Conservation (phyloP, 2,113 vertebrate genomes). For the Osmerus eperlanus region DNA sequence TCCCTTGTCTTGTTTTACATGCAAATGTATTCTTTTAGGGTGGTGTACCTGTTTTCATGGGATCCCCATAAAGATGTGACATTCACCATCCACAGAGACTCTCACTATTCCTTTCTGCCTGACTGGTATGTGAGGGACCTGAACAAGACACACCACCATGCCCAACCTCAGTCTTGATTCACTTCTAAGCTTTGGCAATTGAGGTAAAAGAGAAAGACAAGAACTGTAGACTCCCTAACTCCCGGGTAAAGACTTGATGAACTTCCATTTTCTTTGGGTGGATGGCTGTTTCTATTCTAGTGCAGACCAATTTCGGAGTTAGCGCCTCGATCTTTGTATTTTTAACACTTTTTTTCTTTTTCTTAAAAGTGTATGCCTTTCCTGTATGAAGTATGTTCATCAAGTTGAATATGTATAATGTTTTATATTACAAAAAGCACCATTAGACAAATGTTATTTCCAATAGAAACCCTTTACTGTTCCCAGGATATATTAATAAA, state of each 20-base stretch:
- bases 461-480: slow-evolving; percentile 22
- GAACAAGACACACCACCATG: slow-evolving; percentile 22
- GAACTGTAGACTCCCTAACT: too few species aligned
- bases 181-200: background rate
- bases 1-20: background rate
- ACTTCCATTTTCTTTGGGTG: too few species aligned
- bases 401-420: too few species aligned
- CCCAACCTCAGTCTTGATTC: background rate
- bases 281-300: too few species aligned
- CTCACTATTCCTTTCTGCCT: slow-evolving; percentile 76
- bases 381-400: too few species aligned
- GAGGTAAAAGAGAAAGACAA: background rate
- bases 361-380: too few species aligned
- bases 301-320: too few species aligned
- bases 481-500: background rate
- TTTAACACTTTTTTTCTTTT: too few species aligned
- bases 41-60: slow-evolving; percentile 82
- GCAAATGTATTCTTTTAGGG: slow-evolving; percentile 52
- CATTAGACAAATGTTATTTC: too few species aligned
- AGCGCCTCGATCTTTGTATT: too few species aligned
- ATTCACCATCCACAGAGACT: slow-evolving; percentile 76
- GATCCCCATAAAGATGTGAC: slow-evolving; percentile 78
- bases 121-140: slow-evolving; percentile 78
- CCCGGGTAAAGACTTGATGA: too few species aligned
- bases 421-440: too few species aligned